phyloP scores from a whole-genome alignment of 2,888 invertebrate species.

The Synanthedon myopaeformis region DNA sequence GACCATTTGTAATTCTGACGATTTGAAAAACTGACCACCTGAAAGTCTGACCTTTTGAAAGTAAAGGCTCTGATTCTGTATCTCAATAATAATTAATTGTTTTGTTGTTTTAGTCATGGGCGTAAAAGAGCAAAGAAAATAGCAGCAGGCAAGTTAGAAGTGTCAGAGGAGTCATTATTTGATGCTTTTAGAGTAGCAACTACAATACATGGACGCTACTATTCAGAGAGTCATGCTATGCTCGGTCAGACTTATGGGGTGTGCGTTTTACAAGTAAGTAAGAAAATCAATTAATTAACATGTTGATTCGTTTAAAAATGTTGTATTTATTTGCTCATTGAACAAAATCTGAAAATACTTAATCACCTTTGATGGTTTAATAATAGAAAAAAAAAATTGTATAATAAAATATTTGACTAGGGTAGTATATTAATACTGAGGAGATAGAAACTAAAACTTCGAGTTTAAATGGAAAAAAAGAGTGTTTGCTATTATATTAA shows the following conservation, averaged over 20 bases:
- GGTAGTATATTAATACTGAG: no score
- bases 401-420: no score
- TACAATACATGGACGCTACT: constrained; percentile 96
- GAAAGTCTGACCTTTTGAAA: no score
- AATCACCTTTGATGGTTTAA: neutral
- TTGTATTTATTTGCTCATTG: neutral
- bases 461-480: no score
- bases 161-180: constrained; percentile 96
- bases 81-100: neutral
- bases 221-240: constrained; percentile 97
- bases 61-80: no score
- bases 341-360: neutral
- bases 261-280: constrained; percentile 87
- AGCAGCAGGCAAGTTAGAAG: constrained; percentile 86
- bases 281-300: neutral
- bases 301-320: neutral
- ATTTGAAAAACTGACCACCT: no score
- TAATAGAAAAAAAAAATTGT: no score
- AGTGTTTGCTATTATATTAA: no score
- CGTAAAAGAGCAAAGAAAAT: constrained; percentile 95
- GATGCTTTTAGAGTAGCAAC: constrained; percentile 96
- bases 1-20: no score
- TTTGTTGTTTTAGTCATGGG: constrained; percentile 75
- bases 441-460: no score
- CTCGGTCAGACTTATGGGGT: constrained; percentile 97